These are phyloP conservation scores for Neria commutata DNA, from an alignment of 2,888 invertebrate species.

Conservation along the genomic window DNA sequence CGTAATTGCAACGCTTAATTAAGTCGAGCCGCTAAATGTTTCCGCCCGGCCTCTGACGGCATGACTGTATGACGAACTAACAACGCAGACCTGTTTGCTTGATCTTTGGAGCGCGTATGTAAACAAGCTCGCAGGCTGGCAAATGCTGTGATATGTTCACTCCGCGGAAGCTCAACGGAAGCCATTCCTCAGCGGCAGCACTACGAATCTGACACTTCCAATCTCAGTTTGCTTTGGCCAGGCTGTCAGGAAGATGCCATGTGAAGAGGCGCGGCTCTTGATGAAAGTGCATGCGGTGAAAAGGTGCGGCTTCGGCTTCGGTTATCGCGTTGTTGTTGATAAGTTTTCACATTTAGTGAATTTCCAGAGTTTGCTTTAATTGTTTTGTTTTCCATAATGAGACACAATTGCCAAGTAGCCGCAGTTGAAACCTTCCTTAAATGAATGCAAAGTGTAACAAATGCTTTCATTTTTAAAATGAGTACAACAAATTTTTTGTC, in stretches of 20 bases:
- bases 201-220: constrained; percentile 46
- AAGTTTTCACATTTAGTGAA: too few species aligned
- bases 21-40: constrained; percentile 9
- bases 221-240: constrained; percentile 34
- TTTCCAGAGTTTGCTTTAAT: too few species aligned
- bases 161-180: constrained; percentile 48
- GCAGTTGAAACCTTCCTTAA: too few species aligned
- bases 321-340: too few species aligned
- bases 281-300: background rate
- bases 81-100: too few species aligned
- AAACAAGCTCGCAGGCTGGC: background rate
- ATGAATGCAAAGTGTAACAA: too few species aligned
- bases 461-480: too few species aligned
- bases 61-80: too few species aligned
- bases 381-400: too few species aligned
- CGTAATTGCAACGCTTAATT: constrained; percentile 7
- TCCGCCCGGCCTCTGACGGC: background rate
- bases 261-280: background rate
- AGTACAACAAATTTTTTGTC: too few species aligned
- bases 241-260: background rate
- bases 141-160: background rate
- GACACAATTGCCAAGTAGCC: too few species aligned
- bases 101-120: too few species aligned
- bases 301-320: background rate
- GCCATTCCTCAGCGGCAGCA: constrained; percentile 47